phyloP scores from a whole-genome alignment of 2,797 vertebrate genomes.

The Ispidina picta region DNA sequence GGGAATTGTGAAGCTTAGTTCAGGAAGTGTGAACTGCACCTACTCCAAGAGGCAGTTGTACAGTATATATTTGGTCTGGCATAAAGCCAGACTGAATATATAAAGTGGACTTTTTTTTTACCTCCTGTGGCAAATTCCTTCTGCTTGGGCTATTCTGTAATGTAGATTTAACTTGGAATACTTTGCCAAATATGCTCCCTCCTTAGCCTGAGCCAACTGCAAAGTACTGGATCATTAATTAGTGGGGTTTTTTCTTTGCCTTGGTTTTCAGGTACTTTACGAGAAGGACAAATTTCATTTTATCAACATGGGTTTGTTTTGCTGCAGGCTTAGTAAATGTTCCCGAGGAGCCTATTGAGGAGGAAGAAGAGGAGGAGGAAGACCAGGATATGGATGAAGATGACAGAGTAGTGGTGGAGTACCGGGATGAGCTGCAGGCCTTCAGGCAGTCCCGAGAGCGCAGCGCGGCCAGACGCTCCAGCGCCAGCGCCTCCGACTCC shows the following conservation, averaged over 20 bases:
- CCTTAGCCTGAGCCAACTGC: not conserved
- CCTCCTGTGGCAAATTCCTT: not conserved
- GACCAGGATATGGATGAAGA: conserved; percentile 97
- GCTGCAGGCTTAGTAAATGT: conserved; percentile 91
- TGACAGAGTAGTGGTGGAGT: conserved; percentile 92
- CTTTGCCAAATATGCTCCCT: not conserved
- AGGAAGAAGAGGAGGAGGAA: conserved; percentile 89
- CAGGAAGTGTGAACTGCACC: not conserved
- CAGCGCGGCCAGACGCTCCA: conserved; percentile 69
- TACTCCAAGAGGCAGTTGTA: not conserved
- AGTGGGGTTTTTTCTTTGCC: fast-evolving
- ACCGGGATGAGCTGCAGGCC: conserved; percentile 81
- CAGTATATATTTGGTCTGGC: not conserved
- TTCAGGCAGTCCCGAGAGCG: conserved; percentile 75
- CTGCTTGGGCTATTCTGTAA: not conserved
- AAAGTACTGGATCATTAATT: not conserved
- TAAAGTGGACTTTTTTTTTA: not conserved
- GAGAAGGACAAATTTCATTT: not conserved
- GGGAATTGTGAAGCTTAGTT: not conserved
- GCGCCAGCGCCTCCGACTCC: conserved; percentile 86
- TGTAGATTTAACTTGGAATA: not conserved
- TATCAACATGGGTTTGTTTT: not conserved
- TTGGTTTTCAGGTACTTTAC: not conserved
- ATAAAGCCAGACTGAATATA: not conserved
- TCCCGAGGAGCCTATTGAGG: conserved; percentile 87